Evolutionary conservation across 1,140 invertebrate genomes (phyloP).

Genomic region (Lanistes nyassanus): DNA sequence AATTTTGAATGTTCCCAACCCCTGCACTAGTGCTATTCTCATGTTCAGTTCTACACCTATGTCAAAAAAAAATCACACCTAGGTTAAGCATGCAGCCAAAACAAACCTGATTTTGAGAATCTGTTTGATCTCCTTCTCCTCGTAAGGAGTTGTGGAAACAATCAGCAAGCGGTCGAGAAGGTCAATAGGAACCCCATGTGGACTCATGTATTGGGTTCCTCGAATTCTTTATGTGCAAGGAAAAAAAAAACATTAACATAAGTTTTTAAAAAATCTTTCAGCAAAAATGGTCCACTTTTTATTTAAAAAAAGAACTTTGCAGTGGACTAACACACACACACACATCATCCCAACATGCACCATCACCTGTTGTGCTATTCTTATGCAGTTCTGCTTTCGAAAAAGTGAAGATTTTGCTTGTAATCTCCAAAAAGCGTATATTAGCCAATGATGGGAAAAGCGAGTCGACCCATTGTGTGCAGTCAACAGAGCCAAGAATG

Average conservation of each 20-base stretch:
- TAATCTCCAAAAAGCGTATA: no score
- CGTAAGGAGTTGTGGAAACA: conserved; percentile 89
- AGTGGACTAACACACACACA: no score
- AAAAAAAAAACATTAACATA: neutral
- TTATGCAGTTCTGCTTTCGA: no score
- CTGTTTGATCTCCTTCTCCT: conserved; percentile 88
- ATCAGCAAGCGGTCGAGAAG: conserved; percentile 96
- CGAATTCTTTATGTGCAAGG: conserved; percentile 76
- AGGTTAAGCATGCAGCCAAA: neutral
- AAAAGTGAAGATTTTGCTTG: no score
- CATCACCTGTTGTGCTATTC: no score
- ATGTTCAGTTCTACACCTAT: no score
- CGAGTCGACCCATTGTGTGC: no score
- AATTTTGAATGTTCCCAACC: no score
- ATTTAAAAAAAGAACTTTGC: no score
- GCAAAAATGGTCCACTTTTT: neutral
- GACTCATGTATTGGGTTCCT: conserved; percentile 92
- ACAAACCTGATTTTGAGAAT: conserved; percentile 87
- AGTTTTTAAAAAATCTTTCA: neutral
- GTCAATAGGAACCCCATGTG: conserved; percentile 97
- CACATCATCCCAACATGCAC: no score
- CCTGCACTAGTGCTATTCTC: no score
- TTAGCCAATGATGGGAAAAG: neutral
- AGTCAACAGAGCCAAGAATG: no score
- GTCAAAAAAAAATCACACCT: neutral